Percentiles rank a stretch among this genome's conserved stretches.
phyloP scores from a whole-genome alignment of 2,888 invertebrate species.

The Leptura quadrifasciata region DNA sequence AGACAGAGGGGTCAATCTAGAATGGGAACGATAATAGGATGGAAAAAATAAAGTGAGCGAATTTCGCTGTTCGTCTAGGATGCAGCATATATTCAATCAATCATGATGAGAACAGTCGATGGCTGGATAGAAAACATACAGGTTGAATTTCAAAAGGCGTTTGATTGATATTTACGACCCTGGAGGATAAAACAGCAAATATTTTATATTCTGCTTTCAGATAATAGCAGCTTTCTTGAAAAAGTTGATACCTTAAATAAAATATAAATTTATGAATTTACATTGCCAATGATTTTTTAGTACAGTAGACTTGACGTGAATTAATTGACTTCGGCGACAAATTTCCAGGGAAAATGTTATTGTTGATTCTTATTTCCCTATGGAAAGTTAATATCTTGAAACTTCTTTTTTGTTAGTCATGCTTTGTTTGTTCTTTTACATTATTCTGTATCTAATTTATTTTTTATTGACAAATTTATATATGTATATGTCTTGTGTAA shows the following conservation, averaged over 20 bases:
- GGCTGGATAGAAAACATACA: slow-evolving; percentile 49
- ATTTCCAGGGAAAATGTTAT: too few species aligned
- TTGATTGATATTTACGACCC: slow-evolving; percentile 54
- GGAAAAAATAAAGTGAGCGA: slow-evolving; percentile 50
- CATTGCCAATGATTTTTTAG: too few species aligned
- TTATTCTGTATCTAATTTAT: too few species aligned
- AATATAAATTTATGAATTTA: neutral
- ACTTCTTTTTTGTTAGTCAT: too few species aligned
- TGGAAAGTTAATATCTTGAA: too few species aligned
- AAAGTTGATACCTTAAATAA: neutral
- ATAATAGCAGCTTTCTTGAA: slow-evolving; percentile 21
- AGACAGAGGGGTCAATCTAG: slow-evolving; percentile 35
- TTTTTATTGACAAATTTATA: too few species aligned
- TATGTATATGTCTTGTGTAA: too few species aligned
- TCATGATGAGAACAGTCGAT: slow-evolving; percentile 52
- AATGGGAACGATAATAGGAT: slow-evolving; percentile 49
- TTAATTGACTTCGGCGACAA: too few species aligned
- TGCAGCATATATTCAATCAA: slow-evolving; percentile 50
- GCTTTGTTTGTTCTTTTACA: too few species aligned
- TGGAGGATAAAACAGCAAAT: slow-evolving; percentile 38
- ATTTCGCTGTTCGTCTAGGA: slow-evolving; percentile 39
- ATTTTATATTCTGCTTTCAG: slow-evolving; percentile 28
- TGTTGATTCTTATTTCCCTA: too few species aligned
- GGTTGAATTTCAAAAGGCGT: slow-evolving; percentile 52
- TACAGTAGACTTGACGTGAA: too few species aligned